Base-by-base conservation (phyloP, 2,888 invertebrate species). In the Margaritifera margaritifera region DNA sequence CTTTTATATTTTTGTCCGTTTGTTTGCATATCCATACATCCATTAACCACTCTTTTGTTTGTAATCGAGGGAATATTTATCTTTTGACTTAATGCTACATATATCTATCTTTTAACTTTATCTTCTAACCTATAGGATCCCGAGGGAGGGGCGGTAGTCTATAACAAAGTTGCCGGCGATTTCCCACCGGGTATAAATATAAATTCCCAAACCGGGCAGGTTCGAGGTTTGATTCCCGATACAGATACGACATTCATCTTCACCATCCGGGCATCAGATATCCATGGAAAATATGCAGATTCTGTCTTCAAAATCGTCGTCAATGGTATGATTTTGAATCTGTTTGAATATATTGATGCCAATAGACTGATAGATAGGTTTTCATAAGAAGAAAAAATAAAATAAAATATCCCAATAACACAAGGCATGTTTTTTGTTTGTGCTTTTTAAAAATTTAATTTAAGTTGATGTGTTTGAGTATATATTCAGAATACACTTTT, bases 261-360 rank as follows among this genome's bases (percentile, higher is more conserved):
- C 53, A 77, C 78, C 3, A 67, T 80, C 15, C 60, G 80, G 19
- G 80, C 78, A 19, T 75, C 74, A 11, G 78, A 80, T 60, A 69
- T 60, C 18, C 78, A 79, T 53, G 77, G 78, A 54, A 77, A 78
- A 53, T 76, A 66, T 66, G 77, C 80, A 6, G 80, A 80, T 58
- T 74, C 70, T 51, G 72, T 70, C 1, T 77, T 79, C 69, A 67
- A 66, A 64, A 76, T 80, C 61, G 74, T 75, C 2, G 66, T 76
- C 4, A 58, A 73, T 54, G 79, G 79, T 79, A 76, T 57, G 31
- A 31, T 31, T 31, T 31, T 31, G 6, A 31, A 31, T 8, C 8
- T 31, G 31, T 8, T 31, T 8, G 6, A 31, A 31, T 8, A 31
- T 31, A 8, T 31, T 8, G 6, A 31, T 31, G 31, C 31, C 6